phyloP scores from a whole-genome alignment of 2,113 vertebrate genomes.

The Centropus bengalensis region DNA sequence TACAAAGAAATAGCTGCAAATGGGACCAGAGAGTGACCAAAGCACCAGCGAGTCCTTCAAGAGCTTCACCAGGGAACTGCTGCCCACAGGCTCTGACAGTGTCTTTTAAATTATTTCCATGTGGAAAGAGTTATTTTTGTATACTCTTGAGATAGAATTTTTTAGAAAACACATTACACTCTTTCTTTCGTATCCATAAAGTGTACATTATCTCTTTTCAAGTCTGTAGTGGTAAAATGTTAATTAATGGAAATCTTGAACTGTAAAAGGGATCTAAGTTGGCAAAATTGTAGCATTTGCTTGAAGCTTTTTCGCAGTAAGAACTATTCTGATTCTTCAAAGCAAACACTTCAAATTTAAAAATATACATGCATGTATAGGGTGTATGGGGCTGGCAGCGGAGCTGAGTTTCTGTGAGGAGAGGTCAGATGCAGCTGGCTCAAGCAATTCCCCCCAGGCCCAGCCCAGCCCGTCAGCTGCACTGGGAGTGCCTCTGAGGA shows the following conservation, averaged over 20 bases:
- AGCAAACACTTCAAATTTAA: not conserved
- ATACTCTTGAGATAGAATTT: not conserved
- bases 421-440: not conserved
- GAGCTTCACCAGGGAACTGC: not conserved
- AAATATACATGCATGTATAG: rapidly evolving
- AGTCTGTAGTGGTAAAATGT: not conserved
- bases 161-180: not conserved
- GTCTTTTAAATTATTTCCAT: not conserved
- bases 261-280: not conserved
- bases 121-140: not conserved
- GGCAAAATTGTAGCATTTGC: not conserved
- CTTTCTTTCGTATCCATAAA: not conserved
- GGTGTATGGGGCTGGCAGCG: not conserved
- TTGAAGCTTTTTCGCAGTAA: not conserved
- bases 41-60: not conserved
- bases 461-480: rapidly evolving
- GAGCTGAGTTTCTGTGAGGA: not conserved
- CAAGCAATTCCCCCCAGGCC: not conserved
- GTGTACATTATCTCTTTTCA: not conserved
- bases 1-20: not conserved
- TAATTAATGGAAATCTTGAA: not conserved
- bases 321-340: not conserved
- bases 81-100: not conserved
- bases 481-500: not conserved
- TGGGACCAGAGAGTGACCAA: not conserved